Conservation (phyloP, 1,140 invertebrate genomes). For the Lethocerus indicus region DNA sequence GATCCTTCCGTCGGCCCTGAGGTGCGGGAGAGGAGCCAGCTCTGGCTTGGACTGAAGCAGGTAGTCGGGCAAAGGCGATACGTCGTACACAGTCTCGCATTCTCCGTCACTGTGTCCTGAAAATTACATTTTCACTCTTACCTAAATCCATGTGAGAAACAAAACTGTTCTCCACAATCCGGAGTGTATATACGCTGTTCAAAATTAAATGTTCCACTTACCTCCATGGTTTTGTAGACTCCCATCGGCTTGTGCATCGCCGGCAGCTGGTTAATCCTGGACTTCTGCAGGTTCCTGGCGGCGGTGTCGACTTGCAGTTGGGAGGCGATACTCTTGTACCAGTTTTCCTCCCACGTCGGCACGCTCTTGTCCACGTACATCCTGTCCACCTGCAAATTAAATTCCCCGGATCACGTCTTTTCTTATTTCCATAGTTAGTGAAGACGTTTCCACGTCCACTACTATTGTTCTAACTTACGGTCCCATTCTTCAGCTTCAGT, state of each 20-base stretch:
- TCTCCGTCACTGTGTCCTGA: slow-evolving; percentile 22
- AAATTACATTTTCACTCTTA: too few relatives aligned
- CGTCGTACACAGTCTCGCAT: slow-evolving; percentile 22
- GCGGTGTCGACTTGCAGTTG: slow-evolving; percentile 42
- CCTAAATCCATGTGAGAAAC: background rate
- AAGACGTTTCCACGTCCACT: background rate
- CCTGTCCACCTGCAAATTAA: slow-evolving; percentile 18
- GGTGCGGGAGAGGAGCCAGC: slow-evolving; percentile 20
- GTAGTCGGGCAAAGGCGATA: slow-evolving; percentile 17
- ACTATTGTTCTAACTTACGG: slow-evolving; percentile 17
- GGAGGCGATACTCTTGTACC: slow-evolving; percentile 44
- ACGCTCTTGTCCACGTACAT: slow-evolving; percentile 32
- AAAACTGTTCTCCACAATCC: background rate
- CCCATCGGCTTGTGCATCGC: slow-evolving; percentile 25
- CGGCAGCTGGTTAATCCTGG: slow-evolving; percentile 29
- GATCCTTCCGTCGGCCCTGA: slow-evolving; percentile 27
- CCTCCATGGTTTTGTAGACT: slow-evolving; percentile 45
- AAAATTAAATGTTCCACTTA: background rate
- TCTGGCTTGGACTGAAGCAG: slow-evolving; percentile 16
- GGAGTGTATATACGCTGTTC: background rate
- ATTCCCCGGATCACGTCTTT: background rate
- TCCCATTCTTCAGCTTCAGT: slow-evolving; percentile 35
- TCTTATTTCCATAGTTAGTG: background rate
- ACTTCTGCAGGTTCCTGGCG: slow-evolving; percentile 25
- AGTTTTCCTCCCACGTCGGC: slow-evolving; percentile 41